Evolutionary conservation across 2,797 vertebrate genomes (phyloP).

Genomic region (Hydrocynus forskahlii): DNA sequence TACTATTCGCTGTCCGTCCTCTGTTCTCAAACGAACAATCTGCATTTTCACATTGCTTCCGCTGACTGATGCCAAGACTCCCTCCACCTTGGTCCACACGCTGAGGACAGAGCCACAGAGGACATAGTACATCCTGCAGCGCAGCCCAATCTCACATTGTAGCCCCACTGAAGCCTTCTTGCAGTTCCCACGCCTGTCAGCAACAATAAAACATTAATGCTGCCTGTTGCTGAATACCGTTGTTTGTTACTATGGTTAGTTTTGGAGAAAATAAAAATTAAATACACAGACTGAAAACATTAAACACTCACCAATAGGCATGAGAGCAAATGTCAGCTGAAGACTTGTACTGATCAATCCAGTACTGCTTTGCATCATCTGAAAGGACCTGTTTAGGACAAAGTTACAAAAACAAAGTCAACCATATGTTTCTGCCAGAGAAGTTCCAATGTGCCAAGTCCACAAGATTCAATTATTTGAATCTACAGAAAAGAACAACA

Average conservation of each 20-base stretch:
- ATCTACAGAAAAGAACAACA: constrained; percentile 4
- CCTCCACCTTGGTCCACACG: constrained; percentile 98
- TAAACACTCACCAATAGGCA: constrained; percentile 88
- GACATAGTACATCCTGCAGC: constrained; percentile 92
- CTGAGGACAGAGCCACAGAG: constrained; percentile 97
- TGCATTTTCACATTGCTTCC: constrained; percentile 98
- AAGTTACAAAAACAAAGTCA: background rate
- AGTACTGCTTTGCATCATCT: constrained; percentile 92
- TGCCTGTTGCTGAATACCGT: background rate
- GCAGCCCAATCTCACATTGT: constrained; percentile 92
- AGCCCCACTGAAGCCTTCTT: constrained; percentile 94
- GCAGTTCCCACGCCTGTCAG: constrained; percentile 92
- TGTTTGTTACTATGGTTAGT: background rate
- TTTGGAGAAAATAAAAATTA: background rate
- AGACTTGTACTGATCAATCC: constrained; percentile 92
- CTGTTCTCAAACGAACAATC: constrained; percentile 93
- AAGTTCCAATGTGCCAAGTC: background rate
- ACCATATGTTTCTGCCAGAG: background rate
- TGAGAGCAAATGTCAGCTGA: constrained; percentile 95
- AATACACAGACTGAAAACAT: background rate
- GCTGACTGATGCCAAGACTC: constrained; percentile 92
- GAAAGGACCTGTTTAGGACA: constrained; percentile 83
- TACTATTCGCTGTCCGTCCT: constrained; percentile 96
- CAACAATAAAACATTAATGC: background rate
- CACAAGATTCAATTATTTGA: background rate